Evolutionary conservation across 2,888 invertebrate genomes (phyloP), one percentile per base, ranked within the genome.

Genomic region (Pristionchus japonicus): DNA sequence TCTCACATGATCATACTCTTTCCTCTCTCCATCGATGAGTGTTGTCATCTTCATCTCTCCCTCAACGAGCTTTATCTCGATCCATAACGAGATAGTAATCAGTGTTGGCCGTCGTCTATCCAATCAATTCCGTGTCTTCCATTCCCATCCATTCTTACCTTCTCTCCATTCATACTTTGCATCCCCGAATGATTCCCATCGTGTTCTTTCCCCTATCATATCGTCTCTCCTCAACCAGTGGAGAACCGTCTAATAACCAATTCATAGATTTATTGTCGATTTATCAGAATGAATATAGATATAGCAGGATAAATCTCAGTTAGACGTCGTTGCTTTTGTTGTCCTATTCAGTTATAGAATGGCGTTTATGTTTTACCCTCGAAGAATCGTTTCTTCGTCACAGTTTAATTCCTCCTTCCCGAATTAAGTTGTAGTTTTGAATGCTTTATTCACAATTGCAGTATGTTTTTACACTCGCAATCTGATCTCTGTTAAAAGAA

Each of bases 391-490:
- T 13, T 77, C 27, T 77, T 74, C 37, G 13, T 57, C 57, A n/a
- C 57, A 64, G 70, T 70, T 70, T 77, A 43, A 40, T 43, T 77
- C 27, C 27, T 3, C 43, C 37, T 20, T 20, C 37, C 34, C 20
- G 15, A 37, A 77, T 34, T 23, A 27, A 77, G 43, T 77, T 77
- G 77, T 77, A 77, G 77, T 77, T 77, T 77, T 43, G 77, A 77
- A 77, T 77, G 77, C 77, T 77, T 77, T 77, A 77, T 77, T 47
- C 77, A 47, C 77, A 47, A 47, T 77, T 77, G 77, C 77, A 77
- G 77, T 77, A 77, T 77, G 77, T 77, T 77, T 77, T 77, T 77
- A 43, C 9, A 77, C 70, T 70, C 77, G 23, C 77, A 77, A 77
- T 47, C 43, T 77, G 77, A 77, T 77, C 77, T 77, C 77, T 77